Evolutionary conservation across 2,797 vertebrate genomes (phyloP), one percentile per base, ranked within the genome.

Genomic region (Hybognathus amarus): DNA sequence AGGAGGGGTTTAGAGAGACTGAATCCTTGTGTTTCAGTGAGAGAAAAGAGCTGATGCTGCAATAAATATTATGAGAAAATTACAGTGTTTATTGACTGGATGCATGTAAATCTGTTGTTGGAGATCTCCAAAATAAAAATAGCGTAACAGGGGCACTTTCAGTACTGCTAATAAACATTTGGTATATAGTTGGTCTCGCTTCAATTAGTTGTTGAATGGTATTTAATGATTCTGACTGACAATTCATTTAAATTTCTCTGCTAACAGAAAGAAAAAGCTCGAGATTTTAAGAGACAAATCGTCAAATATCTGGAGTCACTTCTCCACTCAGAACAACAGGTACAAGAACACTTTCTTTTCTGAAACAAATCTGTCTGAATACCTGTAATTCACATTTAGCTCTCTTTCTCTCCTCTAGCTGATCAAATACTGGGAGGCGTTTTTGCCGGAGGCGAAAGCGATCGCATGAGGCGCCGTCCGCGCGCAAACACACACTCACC

Each of bases 341-440:
- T 99, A 92, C 61, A 30, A 30, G 59, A 63, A 27, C 24, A 6
- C 12, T 0, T 15, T 7, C 6, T 27, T 17, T n/a, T 1, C 30
- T 4, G 4, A 61, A 42, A 17, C 17, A 4, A 36, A 2, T 36
- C 42, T 2, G 3, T 36, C 18, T 59, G 13, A 38, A 27, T 24
- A 0, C 52, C 18, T 45, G 6, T 78, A 13, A 6, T 36, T 40
- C 2, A 27, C 30, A 10, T 54, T 30, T 77, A 0, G 7, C 27
- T 80, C 30, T 80, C 71, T 79, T 15, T 85, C 10, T 82, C 87
- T 82, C 33, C 83, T 61, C 24, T 91, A 99, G 98, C 92, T 99
- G 90, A 97, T 97, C 82, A 99, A 99, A 89, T 99, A 99, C 91
- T 99, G 98, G 98, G 98, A 99, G 93, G 97, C 97, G 0, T 99